Percentiles rank a stretch among this genome's conserved stretches.
Evolutionary conservation across 2,797 vertebrate species (phyloP).

Genomic region (Menidia menidia): DNA sequence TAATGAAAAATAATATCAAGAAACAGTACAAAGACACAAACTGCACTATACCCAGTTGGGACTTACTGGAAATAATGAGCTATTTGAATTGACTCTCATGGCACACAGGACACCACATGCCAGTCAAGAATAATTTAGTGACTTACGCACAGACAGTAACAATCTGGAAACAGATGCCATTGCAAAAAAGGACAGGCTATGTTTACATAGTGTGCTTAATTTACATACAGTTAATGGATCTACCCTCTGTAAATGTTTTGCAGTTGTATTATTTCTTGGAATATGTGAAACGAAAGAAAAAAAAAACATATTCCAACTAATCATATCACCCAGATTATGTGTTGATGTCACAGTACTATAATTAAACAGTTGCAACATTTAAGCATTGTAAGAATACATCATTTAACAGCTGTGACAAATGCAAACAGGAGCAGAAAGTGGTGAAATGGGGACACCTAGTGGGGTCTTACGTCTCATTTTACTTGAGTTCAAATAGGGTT

Average conservation of each 20-base stretch:
- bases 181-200: constrained; percentile 8
- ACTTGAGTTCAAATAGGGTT: not conserved
- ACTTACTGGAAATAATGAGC: constrained; percentile 67
- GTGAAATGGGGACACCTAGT: constrained; percentile 71
- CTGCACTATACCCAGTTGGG: constrained; percentile 4
- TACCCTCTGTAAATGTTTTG: not conserved
- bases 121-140: constrained; percentile 13
- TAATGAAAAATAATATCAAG: constrained; percentile 40
- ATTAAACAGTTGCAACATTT: not conserved
- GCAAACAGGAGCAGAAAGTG: constrained; percentile 8
- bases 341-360: not conserved
- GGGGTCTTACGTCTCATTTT: constrained; percentile 18
- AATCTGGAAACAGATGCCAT: constrained; percentile 1
- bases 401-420: not conserved
- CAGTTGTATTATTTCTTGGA: not conserved
- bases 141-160: constrained; percentile 17
- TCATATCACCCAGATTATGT: not conserved
- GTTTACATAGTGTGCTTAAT: not conserved
- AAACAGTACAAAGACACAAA: constrained; percentile 39
- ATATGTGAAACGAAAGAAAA: not conserved
- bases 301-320: not conserved
- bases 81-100: constrained; percentile 51
- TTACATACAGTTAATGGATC: not conserved
- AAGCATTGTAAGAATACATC: not conserved
- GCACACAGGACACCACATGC: constrained; percentile 32